Base-by-base conservation (phyloP, 2,113 vertebrate genomes). In the Caretta caretta region DNA sequence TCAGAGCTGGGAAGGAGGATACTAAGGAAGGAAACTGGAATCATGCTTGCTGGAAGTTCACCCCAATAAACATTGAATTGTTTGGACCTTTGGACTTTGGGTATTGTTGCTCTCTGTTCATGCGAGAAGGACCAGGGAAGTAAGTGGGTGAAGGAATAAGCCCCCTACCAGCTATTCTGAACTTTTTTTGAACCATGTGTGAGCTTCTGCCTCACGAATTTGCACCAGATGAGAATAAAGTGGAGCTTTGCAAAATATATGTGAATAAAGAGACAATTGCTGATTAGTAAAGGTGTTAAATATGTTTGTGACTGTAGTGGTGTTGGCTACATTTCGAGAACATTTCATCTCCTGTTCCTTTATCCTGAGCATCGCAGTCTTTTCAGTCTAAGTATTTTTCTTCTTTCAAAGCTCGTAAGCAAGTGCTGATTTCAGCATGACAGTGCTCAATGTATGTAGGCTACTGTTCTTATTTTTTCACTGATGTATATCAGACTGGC, bases 191-290 rank as follows among this genome's bases (percentile, higher is more conserved):
- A 95, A 89, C 12, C 5, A 78, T 14, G 5, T 24, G 22, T 42
- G 89, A 82, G 31, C 59, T 79, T 31, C 38, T 96, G 42, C 42
- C 83, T 92, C 10, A 86, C 48, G 65, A 57, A 89, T 92, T 86
- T 92, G n/a, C 65, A 84, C 87, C 69, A 50, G 59, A 80, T 38
- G 24, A 62, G 51, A 24, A 80, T 48, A 89, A 90, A 92, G 56
- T 51, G 24, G 48, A 86, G 65, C 95, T 89, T 80, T 92, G 31
- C 50, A 75, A 94, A 93, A 80, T 88, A 90, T 48, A 84, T 90
- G 78, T 13, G 79, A 83, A 85, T 90, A 5, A 87, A 82, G 56
- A 90, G 59, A 88, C 86, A 94, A 88, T 84, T 54, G 3, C 48
- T 83, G 48, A 84, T 94, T 84, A 84, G n/a, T 92, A 90, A 4